Conservation (phyloP, 2,888 invertebrate genomes). For the Elegia similella region DNA sequence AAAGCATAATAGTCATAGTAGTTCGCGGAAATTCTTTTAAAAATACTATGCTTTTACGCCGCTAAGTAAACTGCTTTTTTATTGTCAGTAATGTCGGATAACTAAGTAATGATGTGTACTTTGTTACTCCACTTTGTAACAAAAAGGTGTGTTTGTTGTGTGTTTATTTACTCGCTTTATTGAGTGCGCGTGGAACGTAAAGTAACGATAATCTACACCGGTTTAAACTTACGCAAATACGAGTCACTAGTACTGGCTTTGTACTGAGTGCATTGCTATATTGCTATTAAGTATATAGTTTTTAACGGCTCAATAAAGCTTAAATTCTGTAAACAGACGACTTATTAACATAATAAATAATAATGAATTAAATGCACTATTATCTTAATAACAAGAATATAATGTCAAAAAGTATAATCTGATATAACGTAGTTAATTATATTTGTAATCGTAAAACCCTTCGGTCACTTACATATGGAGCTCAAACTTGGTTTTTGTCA, state of each 20-base stretch:
- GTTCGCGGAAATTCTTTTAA: not conserved
- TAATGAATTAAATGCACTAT: no score
- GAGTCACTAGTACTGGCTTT: not conserved
- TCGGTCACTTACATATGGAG: no score
- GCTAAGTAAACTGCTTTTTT: not conserved
- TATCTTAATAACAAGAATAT: no score
- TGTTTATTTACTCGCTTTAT: not conserved
- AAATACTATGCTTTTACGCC: not conserved
- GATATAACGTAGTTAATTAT: no score
- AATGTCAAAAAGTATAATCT: no score
- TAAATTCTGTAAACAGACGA: no score
- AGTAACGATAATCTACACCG: not conserved
- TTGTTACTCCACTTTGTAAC: conserved; percentile 6
- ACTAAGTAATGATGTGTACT: conserved; percentile 3
- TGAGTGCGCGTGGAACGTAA: not conserved
- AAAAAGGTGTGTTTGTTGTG: not conserved
- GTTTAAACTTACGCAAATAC: not conserved
- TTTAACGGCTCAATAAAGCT: no score
- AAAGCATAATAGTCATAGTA: no score
- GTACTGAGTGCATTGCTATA: not conserved
- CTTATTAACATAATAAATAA: no score
- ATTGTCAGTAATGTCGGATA: conserved; percentile 5
- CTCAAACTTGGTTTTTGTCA: no score
- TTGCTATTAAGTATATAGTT: no score
- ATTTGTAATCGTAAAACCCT: no score